Conservation (phyloP, 1,140 invertebrate genomes). For the Akabosia matsudoensis region DNA sequence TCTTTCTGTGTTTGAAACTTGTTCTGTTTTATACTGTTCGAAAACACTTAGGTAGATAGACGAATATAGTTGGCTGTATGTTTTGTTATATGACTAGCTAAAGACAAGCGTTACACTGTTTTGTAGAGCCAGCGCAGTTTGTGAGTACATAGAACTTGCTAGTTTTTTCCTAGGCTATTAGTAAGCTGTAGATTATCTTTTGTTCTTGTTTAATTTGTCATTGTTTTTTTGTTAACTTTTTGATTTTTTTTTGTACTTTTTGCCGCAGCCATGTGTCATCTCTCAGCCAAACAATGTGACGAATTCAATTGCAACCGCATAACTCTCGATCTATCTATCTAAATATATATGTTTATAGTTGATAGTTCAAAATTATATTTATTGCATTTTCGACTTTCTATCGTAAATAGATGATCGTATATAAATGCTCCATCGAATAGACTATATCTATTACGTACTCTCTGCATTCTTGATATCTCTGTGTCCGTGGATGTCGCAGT, state of each 20-base stretch:
- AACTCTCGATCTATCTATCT: background rate
- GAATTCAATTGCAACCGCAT: slow-evolving; percentile 5
- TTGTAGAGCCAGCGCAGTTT: too few relatives aligned
- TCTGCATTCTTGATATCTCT: background rate
- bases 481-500: slow-evolving; percentile 19
- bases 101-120: too few relatives aligned
- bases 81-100: too few relatives aligned
- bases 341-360: background rate
- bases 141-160: background rate
- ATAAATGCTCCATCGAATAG: slow-evolving; percentile 1
- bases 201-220: background rate
- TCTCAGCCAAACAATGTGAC: slow-evolving; percentile 5
- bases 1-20: background rate
- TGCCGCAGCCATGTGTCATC: slow-evolving; percentile 18
- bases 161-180: background rate
- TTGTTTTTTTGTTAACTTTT: background rate
- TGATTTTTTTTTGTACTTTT: background rate
- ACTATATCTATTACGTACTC: too few relatives aligned
- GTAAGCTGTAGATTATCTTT: background rate
- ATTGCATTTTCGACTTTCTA: too few relatives aligned
- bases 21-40: background rate
- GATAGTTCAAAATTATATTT: background rate
- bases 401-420: background rate
- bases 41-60: background rate
- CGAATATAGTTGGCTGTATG: too few relatives aligned